A percentile compares a stretch with the other conserved stretches of the same genome.
Evolutionary conservation across 1,140 invertebrate genomes (phyloP).

Genomic region (Oryzaephilus surinamensis): DNA sequence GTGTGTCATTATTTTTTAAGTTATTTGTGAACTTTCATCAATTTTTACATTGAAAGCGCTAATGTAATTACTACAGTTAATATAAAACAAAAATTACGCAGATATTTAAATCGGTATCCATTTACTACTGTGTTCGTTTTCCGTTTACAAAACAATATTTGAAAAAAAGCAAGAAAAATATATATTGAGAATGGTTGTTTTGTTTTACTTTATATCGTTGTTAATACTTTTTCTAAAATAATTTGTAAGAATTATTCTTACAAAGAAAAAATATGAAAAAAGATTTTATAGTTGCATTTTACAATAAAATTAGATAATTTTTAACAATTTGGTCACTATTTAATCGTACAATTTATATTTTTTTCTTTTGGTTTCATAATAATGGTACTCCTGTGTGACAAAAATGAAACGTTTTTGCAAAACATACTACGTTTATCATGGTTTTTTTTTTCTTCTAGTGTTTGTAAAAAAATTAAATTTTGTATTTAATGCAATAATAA

Average conservation of each 20-base stretch:
- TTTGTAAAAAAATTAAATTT: slow-evolving; percentile 1
- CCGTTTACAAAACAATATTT: slow-evolving; percentile 5
- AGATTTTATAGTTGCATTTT: slow-evolving; percentile 12
- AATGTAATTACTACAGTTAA: too few relatives aligned
- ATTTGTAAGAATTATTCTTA: slow-evolving; percentile 8
- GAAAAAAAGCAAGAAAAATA: slow-evolving; percentile 7
- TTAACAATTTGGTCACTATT: not conserved
- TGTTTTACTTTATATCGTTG: not conserved
- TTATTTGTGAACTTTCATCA: slow-evolving; percentile 9
- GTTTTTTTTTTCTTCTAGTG: slow-evolving; percentile 4
- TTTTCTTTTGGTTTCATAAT: slow-evolving; percentile 2
- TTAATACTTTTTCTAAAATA: slow-evolving; percentile 5
- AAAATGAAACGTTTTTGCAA: slow-evolving; percentile 12
- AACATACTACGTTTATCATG: slow-evolving; percentile 9
- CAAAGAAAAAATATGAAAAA: slow-evolving; percentile 5
- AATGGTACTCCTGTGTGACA: slow-evolving; percentile 2
- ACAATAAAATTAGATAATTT: slow-evolving; percentile 5
- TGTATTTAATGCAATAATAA: slow-evolving; percentile 3
- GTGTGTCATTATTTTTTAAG: slow-evolving; percentile 9
- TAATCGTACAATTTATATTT: not conserved
- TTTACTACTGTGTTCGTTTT: slow-evolving; percentile 6
- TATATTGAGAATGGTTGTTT: slow-evolving; percentile 1
- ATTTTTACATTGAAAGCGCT: too few relatives aligned
- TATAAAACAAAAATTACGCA: too few relatives aligned
- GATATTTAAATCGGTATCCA: too few relatives aligned